Conservation (phyloP, 30 jellyfish, hydroid and myxozoan species). For the Hydra vulgaris region DNA sequence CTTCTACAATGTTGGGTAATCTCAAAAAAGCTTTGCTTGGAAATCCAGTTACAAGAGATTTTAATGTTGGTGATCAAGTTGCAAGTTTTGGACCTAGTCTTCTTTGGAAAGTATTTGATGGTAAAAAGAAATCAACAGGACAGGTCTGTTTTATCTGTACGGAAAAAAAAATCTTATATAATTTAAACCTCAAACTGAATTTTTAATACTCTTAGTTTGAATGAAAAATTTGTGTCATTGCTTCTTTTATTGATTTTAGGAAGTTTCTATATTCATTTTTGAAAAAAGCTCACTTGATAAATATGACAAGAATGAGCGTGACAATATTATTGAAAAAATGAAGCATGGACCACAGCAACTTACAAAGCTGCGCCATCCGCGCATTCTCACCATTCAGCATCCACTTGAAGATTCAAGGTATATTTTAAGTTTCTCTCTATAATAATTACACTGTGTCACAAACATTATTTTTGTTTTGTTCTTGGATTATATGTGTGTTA, state of each 20-base stretch:
- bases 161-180: too few relatives aligned
- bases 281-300: conserved; percentile 59
- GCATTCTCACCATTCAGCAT: conserved; percentile 80
- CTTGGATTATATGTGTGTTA: too few relatives aligned
- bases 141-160: conserved; percentile 46
- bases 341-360: conserved; percentile 82
- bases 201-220: too few relatives aligned
- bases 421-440: too few relatives aligned
- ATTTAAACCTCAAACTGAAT: not conserved
- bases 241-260: too few relatives aligned
- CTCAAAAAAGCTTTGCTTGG: conserved; percentile 91
- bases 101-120: conserved; percentile 81
- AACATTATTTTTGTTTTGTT: too few relatives aligned
- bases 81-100: conserved; percentile 92
- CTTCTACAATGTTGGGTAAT: conserved; percentile 74
- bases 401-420: conserved; percentile 95
- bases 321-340: conserved; percentile 47
- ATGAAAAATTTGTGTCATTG: too few relatives aligned
- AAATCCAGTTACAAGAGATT: conserved; percentile 82
- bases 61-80: conserved; percentile 60
- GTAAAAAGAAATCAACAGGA: conserved; percentile 80
- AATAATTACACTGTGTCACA: too few relatives aligned
- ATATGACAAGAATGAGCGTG: conserved; percentile 56
- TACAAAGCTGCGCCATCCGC: conserved; percentile 73
- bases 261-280: conserved; percentile 66